Evolutionary conservation across 1,140 invertebrate genomes (phyloP).

Genomic region (Polypedilum vanderplanki): DNA sequence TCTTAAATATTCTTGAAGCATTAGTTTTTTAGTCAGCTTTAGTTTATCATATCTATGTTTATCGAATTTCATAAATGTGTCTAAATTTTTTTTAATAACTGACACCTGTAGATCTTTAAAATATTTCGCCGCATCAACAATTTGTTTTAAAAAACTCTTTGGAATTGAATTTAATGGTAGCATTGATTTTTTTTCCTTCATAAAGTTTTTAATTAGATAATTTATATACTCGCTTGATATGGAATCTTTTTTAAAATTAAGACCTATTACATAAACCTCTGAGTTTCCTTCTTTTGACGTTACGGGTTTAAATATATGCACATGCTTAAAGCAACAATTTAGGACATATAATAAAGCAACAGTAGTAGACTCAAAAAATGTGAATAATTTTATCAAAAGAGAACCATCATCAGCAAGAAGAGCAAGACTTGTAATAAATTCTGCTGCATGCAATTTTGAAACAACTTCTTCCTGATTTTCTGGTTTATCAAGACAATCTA

Average conservation of each 20-base stretch:
- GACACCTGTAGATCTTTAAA: background rate
- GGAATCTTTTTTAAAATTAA: background rate
- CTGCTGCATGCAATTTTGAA: constrained; percentile 70
- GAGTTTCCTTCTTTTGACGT: constrained; percentile 92
- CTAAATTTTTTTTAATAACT: background rate
- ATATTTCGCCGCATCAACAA: background rate
- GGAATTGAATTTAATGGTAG: background rate
- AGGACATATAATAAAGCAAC: constrained; percentile 75
- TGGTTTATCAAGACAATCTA: constrained; percentile 76
- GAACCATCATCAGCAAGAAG: constrained; percentile 64
- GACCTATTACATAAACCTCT: constrained; percentile 80
- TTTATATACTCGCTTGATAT: background rate
- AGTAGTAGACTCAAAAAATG: constrained; percentile 75
- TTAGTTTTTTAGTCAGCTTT: background rate
- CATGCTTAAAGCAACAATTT: constrained; percentile 61
- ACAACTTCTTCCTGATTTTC: constrained; percentile 79
- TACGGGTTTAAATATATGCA: constrained; percentile 77
- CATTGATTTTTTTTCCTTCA: background rate
- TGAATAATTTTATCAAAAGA: constrained; percentile 90
- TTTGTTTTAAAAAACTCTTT: background rate
- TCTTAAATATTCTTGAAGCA: background rate
- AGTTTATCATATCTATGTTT: background rate
- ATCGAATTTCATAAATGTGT: background rate
- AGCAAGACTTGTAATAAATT: constrained; percentile 66
- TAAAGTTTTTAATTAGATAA: background rate